Percentiles rank a stretch among this genome's conserved stretches.
Evolutionary conservation across 2,113 vertebrate species (phyloP).

Genomic region (Otolemur garnettii): DNA sequence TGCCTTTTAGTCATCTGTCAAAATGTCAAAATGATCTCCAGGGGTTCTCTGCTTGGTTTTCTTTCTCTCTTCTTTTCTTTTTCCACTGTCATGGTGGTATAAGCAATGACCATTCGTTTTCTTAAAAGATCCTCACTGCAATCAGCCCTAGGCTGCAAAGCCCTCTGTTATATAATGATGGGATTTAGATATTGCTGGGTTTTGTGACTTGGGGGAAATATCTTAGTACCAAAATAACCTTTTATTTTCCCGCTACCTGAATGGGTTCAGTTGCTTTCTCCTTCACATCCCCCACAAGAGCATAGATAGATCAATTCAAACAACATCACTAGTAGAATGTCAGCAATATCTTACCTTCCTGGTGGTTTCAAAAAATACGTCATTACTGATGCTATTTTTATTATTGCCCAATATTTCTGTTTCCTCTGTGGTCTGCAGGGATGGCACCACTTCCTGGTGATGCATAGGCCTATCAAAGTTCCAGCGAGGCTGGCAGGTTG

Average conservation of each 20-base stretch:
- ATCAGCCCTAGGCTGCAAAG: not conserved
- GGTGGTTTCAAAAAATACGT: not conserved
- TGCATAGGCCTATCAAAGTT: fast-evolving
- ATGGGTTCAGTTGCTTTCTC: not conserved
- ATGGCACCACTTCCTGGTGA: not conserved
- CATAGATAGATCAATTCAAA: not conserved
- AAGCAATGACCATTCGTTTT: not conserved
- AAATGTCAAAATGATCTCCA: not conserved
- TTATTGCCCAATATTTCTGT: not conserved
- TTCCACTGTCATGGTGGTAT: too few relatives aligned
- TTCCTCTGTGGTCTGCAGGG: not conserved
- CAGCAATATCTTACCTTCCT: not conserved
- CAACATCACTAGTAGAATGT: not conserved
- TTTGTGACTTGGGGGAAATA: not conserved
- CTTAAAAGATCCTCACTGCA: not conserved
- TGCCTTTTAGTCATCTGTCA: not conserved
- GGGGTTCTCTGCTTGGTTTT: not conserved
- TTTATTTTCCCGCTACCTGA: not conserved
- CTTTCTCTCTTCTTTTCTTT: too few relatives aligned
- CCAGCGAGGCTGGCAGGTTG: fast-evolving
- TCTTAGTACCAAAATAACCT: not conserved
- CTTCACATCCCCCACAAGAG: not conserved
- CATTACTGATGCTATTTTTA: constrained; percentile 30
- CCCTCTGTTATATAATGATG: not conserved
- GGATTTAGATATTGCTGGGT: not conserved